Base-by-base conservation (phyloP, 1,140 invertebrate genomes). In the Drosophila subpulchrella region DNA sequence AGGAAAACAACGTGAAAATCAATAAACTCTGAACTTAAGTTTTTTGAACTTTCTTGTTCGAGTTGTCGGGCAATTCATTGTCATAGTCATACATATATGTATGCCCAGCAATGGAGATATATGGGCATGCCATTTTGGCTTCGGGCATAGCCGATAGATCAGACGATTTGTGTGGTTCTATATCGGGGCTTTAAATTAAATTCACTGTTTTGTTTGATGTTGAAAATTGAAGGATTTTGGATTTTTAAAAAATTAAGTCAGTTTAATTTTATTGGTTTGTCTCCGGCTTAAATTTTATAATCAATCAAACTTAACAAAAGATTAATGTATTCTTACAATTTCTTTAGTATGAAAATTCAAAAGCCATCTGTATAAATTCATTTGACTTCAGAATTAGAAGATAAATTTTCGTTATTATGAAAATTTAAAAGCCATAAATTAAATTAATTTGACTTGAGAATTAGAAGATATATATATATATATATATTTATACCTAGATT, bases 1-100 rank as follows among this genome's bases (percentile, higher is more conserved):
- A 42, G 8, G 32, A 70, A 77, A 61, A 42, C 54, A 55, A 27
- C 72, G 50, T 46, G 44, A 83, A 75, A 83, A 83, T 83, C 80
- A 62, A 83, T 83, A 83, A 75, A 60, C 60, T 58, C 44, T 66
- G 58, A 79, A 67, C 68, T 82, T 82, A 61, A 83, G 80, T 83
- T 82, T 78, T 74, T 82, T 82, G 59, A 82, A 82, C 75, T 82
- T 75, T 58, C 44, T 73, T 67, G 79, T 53, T 60, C 24, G 17
- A 53, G 34, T 75, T 60, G 38, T 58, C 32, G 53, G 24, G 30
- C 51, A 41, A 70, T 71, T 71, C 51, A 71, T 70, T 70, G 67
- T 57, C 67, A 48, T 36, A 39, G 27, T 5, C 34, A 39, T 34
- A 39, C 15, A 36, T 11, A 24, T 41, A 50, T 34, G 32, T 65